Evolutionary conservation across 2,888 invertebrate species (phyloP), one percentile per base, ranked within the genome.

Genomic region (Ischnus inquisitorius): DNA sequence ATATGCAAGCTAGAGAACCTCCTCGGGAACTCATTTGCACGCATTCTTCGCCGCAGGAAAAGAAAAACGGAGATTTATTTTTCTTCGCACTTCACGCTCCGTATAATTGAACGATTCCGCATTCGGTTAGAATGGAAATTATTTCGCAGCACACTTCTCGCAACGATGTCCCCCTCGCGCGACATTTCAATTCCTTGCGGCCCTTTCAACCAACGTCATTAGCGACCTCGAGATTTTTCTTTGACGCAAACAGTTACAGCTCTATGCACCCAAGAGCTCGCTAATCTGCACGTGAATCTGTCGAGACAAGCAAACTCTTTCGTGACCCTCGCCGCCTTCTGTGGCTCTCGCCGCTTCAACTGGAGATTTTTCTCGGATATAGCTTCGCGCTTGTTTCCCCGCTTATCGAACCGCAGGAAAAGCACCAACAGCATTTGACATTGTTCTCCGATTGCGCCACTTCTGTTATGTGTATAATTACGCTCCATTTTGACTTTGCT

Each of bases 131-230:
- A 10, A 28, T n/a, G 57, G 14, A 57, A 28, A 57, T 57, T 57
- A 57, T 14, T 28, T 28, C 25, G 14, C 14, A 57, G 57, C 1
- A 14, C 14, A 57, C 57, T 57, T 57, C 25, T 57, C 28, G 22
- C 57, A 25, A 14, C 22, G 3, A 4, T 25, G 22, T 57, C 25
- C 14, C 14, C 4, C 25, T 46, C 3, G 12, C 22, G 10, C 54
- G 8, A 10, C 3, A 10, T 22, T 16, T 54, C 54, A 22, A 57
- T 25, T 57, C 25, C n/a, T 54, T 10, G 14, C 28, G 57, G 34
- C 25, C 25, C 57, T 57, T 57, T 22, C 51, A 34, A 74, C 77
- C 48, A 83, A 77, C 80, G 83, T 83, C 83, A 83, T 77, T 46
- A 22, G 43, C 46, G 68, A 75, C 83, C 83, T 79, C 72, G 80